Evolutionary conservation across 1,140 invertebrate genomes (phyloP), one percentile per base, ranked within the genome.

Genomic region (Theocolax elegans): DNA sequence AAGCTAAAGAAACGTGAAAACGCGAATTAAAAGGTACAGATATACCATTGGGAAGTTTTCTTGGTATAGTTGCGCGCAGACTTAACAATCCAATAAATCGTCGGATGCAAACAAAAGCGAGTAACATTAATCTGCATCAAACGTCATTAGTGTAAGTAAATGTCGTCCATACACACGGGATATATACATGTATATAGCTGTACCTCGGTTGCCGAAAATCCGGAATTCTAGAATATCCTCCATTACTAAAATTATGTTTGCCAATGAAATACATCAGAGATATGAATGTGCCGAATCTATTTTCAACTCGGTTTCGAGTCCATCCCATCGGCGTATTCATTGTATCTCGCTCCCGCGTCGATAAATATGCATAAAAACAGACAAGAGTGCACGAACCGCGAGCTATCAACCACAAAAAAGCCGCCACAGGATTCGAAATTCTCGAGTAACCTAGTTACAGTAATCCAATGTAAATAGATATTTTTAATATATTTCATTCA

Each of bases 231-330:
- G 21, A 44, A 44, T 15, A 44, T 21, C 15, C 51, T 54, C 29
- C 51, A 54, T 54, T 54, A 54, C 3, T 25, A 54, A 54, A 31
- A 54, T 54, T 54, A 54, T 54, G 4, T 54, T 54, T 54, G 29
- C 27, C n/a, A 8, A 29, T 35, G 51, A 51, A 51, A 51, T 51
- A 29, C 49, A 12, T 35, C 4, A 10, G 10, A 10, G 10, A 35
- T 35, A 35, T 35, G 10, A n/a, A 53, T 51, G 21, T 2, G 3
- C 8, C 35, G 53, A 31, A 25, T 51, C 49, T 51, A 54, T 54
- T 35, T 54, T 9, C 15, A 31, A 29, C n/a, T 35, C 29, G 13
- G 17, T 3, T 54, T 54, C 51, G 10, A 19, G 29, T 31, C 9
- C n/a, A 35, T 17, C 29, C 23, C 17, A 17, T 4, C 13, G n/a